Conservation (phyloP, 2,888 invertebrate genomes). For the Didymodactylos carnosus region DNA sequence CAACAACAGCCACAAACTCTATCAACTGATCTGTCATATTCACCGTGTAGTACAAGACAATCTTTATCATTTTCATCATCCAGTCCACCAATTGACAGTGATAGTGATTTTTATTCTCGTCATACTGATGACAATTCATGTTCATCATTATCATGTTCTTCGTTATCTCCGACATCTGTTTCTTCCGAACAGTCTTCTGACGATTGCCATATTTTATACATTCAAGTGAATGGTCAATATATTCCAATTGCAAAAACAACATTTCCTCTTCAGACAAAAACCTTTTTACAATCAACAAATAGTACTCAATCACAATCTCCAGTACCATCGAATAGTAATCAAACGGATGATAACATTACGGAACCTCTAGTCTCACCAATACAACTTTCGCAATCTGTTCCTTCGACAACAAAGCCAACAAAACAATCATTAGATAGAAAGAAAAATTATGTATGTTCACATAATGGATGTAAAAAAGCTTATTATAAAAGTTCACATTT, state of each 20-base stretch:
- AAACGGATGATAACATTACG: too few relatives aligned
- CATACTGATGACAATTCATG: too few relatives aligned
- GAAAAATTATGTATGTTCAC: background rate
- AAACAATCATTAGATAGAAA: background rate
- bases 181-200: background rate
- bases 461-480: constrained; percentile 55
- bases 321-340: background rate
- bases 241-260: background rate
- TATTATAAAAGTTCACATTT: constrained; percentile 93
- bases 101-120: too few relatives aligned
- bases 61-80: too few relatives aligned
- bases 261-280: background rate
- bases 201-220: background rate
- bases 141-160: background rate
- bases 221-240: background rate
- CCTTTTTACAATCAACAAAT: background rate
- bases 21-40: too few relatives aligned
- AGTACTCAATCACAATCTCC: background rate
- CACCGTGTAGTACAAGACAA: too few relatives aligned
- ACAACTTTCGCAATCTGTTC: too few relatives aligned
- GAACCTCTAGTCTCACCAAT: too few relatives aligned
- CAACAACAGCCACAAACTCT: too few relatives aligned
- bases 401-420: background rate
- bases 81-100: too few relatives aligned
- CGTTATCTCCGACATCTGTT: background rate